Base-by-base conservation (phyloP, 2,797 vertebrate species). In the Philypnodon macrostomus region DNA sequence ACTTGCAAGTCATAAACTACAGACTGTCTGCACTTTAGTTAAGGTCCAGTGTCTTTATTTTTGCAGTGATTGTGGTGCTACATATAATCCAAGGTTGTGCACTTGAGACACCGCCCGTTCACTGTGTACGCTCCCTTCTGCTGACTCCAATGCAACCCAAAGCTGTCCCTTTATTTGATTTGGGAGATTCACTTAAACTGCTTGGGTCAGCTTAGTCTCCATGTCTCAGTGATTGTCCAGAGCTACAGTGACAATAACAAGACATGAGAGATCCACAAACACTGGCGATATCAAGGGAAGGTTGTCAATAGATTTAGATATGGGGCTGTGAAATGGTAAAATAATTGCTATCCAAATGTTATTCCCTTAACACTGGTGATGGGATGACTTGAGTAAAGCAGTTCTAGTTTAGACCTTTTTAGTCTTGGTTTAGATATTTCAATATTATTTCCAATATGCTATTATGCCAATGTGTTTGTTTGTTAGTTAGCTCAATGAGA, bases 91-190 rank as follows among this genome's bases (percentile, higher is more conserved):
- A 40, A n/a, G 16, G 10, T 29, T 16, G 21, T 40, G 18, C 35
- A 41, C 60, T 35, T 12, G 14, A 58, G 51, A 45, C 41, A 15
- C 47, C 50, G 49, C 14, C 21, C 53, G 34, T 30, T 54, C 51
- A 51, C 59, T 9, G 26, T 49, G 77, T 66, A 63, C 64, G 73
- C 41, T 67, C 49, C 56, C 55, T 73, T 77, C 39, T 75, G 77
- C 79, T 73, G 77, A 76, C 70, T 70, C 41, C 24, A 29, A 12
- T 37, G 38, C 39, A 63, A 66, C 56, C 41, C 40, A 70, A 53
- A 70, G 66, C 46, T 59, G 58, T 59, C 47, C 55, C 24, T 45
- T 73, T 51, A 56, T 85, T 78, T 77, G 58, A 81, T 81, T 81
- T 72, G 42, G 62, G 52, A 46, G 47, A 53, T 49, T 53, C 48